Conservation (phyloP, 2,113 vertebrate genomes). For the Nerophis ophidion region DNA sequence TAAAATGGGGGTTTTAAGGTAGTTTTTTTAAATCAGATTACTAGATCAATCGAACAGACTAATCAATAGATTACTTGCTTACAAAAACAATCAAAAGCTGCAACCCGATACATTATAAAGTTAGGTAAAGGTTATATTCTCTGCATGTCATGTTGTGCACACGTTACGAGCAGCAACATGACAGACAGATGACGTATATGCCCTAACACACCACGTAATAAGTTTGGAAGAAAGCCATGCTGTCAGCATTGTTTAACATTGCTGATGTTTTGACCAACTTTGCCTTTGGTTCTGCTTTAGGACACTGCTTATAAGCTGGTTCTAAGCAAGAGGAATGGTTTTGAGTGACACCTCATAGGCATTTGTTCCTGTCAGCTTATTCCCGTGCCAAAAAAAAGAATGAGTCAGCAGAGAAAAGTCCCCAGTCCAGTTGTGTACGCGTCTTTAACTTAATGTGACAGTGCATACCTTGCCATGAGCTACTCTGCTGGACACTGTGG, state of each 20-base stretch:
- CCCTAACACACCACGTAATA: constrained; percentile 16
- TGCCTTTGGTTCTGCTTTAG: constrained; percentile 44
- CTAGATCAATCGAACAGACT: too few species aligned
- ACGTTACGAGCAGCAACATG: constrained; percentile 24
- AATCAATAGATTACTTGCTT: too few species aligned
- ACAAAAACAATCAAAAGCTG: too few species aligned
- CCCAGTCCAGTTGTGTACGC: constrained; percentile 16
- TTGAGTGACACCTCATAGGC: constrained; percentile 45
- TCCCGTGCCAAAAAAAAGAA: constrained; percentile 51
- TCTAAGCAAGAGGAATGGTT: constrained; percentile 44
- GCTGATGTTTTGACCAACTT: constrained; percentile 7
- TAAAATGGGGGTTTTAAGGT: too few species aligned
- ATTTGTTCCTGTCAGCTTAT: constrained; percentile 65
- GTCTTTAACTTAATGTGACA: constrained; percentile 56
- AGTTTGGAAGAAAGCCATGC: constrained; percentile 29
- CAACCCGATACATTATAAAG: too few species aligned
- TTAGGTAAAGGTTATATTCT: too few species aligned
- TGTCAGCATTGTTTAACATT: constrained; percentile 29
- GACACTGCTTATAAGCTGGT: constrained; percentile 40
- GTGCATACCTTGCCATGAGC: constrained; percentile 57
- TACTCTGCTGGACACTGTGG: constrained; percentile 10
- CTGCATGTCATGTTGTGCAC: background rate
- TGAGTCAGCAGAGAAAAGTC: constrained; percentile 59
- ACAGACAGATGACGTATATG: constrained; percentile 31
- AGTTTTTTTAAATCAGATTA: too few species aligned